A percentile compares a stretch with the other conserved stretches of the same genome.
Evolutionary conservation across 2,797 vertebrate species (phyloP).

Genomic region (Microctenopoma steveboyesi): DNA sequence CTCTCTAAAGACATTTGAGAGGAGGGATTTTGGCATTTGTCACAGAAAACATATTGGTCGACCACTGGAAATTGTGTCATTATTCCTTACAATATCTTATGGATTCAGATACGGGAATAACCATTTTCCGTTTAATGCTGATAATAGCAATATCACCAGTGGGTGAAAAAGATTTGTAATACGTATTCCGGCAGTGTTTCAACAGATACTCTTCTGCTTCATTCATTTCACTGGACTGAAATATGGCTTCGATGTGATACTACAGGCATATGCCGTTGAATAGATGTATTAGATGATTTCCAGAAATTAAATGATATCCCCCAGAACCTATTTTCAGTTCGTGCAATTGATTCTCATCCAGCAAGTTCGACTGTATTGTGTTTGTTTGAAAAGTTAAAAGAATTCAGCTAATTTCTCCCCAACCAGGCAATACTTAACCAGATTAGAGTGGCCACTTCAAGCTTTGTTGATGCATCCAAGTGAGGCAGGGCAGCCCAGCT

Average conservation of each 20-base stretch:
- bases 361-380: constrained; percentile 80
- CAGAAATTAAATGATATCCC: constrained; percentile 63
- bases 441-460: constrained; percentile 84
- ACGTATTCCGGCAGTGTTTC: constrained; percentile 54
- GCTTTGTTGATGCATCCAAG: constrained; percentile 83
- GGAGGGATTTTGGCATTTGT: too few species aligned
- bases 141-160: constrained; percentile 47
- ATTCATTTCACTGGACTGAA: constrained; percentile 69
- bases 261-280: constrained; percentile 70
- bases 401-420: constrained; percentile 81
- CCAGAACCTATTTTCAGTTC: constrained; percentile 73
- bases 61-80: constrained; percentile 29
- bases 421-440: constrained; percentile 81
- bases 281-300: constrained; percentile 68
- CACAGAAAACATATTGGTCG: too few species aligned
- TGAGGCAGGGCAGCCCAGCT: constrained; percentile 83
- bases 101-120: constrained; percentile 49
- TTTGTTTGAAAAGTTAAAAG: constrained; percentile 86
- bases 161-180: constrained; percentile 60
- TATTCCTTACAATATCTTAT: constrained; percentile 49
- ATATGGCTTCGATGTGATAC: constrained; percentile 66
- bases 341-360: constrained; percentile 80
- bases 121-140: constrained; percentile 56
- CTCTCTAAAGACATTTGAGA: too few species aligned
- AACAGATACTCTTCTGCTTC: constrained; percentile 58